A percentile compares a stretch with the other conserved stretches of the same genome.
phyloP scores from a whole-genome alignment of 2,888 invertebrate genomes.

The Lasioglossum marginatum region DNA sequence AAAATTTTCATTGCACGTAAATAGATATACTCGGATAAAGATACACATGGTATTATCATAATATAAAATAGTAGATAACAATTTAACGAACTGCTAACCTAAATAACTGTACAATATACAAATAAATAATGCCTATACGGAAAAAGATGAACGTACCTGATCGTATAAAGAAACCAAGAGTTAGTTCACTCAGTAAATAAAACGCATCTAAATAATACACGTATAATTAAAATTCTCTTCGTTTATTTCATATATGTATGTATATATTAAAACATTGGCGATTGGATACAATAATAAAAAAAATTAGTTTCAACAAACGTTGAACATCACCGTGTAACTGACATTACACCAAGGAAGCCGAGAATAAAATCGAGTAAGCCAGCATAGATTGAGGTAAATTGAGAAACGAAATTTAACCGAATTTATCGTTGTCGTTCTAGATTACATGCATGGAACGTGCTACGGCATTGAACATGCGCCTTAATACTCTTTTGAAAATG shows the following conservation, averaged over 20 bases:
- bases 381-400: conserved; percentile 39
- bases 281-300: conserved; percentile 38
- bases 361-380: conserved; percentile 43
- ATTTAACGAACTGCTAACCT: background rate
- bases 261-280: conserved; percentile 35
- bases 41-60: background rate
- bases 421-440: conserved; percentile 31
- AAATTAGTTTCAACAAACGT: conserved; percentile 36
- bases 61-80: background rate
- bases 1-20: background rate
- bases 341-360: conserved; percentile 46
- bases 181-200: conserved; percentile 37
- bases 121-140: conserved; percentile 34
- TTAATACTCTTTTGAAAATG: background rate
- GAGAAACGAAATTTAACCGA: conserved; percentile 42
- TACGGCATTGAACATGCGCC: background rate
- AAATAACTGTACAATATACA: conserved; percentile 10
- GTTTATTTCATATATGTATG: conserved; percentile 28
- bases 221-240: conserved; percentile 30
- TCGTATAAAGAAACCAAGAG: conserved; percentile 27
- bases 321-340: conserved; percentile 52
- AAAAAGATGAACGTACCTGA: conserved; percentile 51
- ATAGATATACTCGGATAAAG: background rate
- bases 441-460: conserved; percentile 4
- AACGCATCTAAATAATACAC: conserved; percentile 45